Conservation (phyloP, 2,113 vertebrate genomes). For the Chascanopsetta lugubris region DNA sequence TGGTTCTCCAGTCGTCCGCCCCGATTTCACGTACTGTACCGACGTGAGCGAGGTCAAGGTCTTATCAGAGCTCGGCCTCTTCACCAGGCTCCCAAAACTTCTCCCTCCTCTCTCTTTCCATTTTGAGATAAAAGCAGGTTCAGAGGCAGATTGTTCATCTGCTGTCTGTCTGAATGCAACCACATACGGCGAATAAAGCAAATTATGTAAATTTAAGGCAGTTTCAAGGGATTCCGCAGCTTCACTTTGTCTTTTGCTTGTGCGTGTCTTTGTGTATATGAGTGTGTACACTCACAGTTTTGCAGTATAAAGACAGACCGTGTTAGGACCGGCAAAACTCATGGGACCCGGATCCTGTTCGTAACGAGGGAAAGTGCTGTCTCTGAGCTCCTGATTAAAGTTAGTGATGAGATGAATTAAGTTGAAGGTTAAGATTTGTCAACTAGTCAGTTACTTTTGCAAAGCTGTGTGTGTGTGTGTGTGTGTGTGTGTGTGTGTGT, state of each 20-base stretch:
- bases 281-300: too few relatives aligned
- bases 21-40: constrained; percentile 35
- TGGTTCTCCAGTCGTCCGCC: constrained; percentile 27
- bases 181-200: constrained; percentile 19
- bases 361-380: too few relatives aligned
- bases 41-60: constrained; percentile 50
- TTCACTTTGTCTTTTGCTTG: not conserved
- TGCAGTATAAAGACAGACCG: too few relatives aligned
- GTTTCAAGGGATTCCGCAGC: constrained; percentile 11
- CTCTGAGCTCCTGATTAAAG: too few relatives aligned
- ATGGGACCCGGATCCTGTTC: too few relatives aligned
- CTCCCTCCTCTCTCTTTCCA: constrained; percentile 40
- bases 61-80: constrained; percentile 23
- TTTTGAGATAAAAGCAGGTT: constrained; percentile 54
- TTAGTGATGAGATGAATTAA: too few relatives aligned
- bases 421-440: too few relatives aligned
- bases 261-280: not conserved
- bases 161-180: constrained; percentile 35
- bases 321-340: too few relatives aligned
- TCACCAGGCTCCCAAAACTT: constrained; percentile 9
- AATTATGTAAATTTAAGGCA: constrained; percentile 6
- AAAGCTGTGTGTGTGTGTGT: too few relatives aligned
- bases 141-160: constrained; percentile 26
- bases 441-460: not conserved
- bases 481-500: not conserved